Evolutionary conservation across 2,888 invertebrate genomes (phyloP), one percentile per base, ranked within the genome.

Genomic region (Sphinx pinastri): DNA sequence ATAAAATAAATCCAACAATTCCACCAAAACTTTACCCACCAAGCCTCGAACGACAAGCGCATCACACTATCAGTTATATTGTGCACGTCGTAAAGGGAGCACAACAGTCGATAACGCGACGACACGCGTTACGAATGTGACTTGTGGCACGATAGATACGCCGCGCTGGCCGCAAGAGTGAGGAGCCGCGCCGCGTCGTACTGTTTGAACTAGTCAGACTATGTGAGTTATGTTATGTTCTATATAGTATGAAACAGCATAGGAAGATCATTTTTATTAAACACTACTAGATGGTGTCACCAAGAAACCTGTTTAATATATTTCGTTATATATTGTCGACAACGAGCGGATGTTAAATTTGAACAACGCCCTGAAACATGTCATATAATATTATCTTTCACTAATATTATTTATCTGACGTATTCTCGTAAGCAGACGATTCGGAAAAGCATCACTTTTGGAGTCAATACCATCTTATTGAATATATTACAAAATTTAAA

Each of bases 101-200:
- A 79, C 82, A 81, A 82, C 78, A 81, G 79, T 81, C 79, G 78
- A 81, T 86, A 87, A 87, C 84, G 79, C 79, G 82, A 85, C 81
- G 76, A 82, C 84, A 83, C 85, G 86, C 81, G 83, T 83, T 80
- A 77, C 81, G 80, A 81, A 84, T 82, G 82, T 84, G 84, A 83
- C 82, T 79, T 81, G 79, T 79, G 77, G 77, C 78, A 81, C 76
- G 80, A 76, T 76, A 76, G 78, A 74, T 80, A 83, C 81, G 82
- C 83, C 80, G 86, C 82, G 74, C 76, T 79, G 85, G 80, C 81
- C 68, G 67, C 68, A 55, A 47, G 69, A 71, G 71, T 74, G 81
- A 54, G 51, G 54, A 38, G 47, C 47, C n/a, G 51, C 31, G 51
- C 38, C 59, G 38, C 58, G 51, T 68, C 55, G 3, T 6, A 6